Evolutionary conservation across 2,797 vertebrate genomes (phyloP).

Genomic region (Centroberyx gerrardi): DNA sequence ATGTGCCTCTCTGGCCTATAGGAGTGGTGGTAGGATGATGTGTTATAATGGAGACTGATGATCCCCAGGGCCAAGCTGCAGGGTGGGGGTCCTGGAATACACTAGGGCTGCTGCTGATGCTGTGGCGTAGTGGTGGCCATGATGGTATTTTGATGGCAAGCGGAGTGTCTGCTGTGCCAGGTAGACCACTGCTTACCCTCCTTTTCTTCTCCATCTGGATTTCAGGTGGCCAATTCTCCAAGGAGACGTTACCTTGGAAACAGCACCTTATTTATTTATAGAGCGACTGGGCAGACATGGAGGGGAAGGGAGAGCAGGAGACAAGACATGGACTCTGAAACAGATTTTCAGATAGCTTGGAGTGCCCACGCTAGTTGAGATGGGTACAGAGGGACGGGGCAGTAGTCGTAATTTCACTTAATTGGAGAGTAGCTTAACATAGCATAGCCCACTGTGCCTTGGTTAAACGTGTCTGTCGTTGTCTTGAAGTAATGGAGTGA

Average conservation of each 20-base stretch:
- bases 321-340: slow-evolving; percentile 39
- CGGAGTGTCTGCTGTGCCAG: slow-evolving; percentile 19
- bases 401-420: background rate
- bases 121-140: background rate
- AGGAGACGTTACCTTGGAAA: slow-evolving; percentile 89
- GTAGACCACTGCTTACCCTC: slow-evolving; percentile 53
- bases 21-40: background rate
- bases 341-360: slow-evolving; percentile 31
- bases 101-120: background rate
- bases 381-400: background rate
- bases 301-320: slow-evolving; percentile 38
- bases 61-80: background rate
- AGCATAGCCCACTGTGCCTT: background rate
- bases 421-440: slow-evolving; percentile 9
- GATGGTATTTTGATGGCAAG: slow-evolving; percentile 38
- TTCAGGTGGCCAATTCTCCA: slow-evolving; percentile 84
- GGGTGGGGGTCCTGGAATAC: slow-evolving; percentile 7
- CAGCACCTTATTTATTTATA: slow-evolving; percentile 88
- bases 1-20: background rate
- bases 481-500: background rate
- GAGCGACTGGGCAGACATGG: slow-evolving; percentile 66
- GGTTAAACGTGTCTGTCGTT: background rate
- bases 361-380: background rate
- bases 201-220: slow-evolving; percentile 67
- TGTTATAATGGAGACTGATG: slow-evolving; percentile 21